A percentile compares a stretch with the other conserved stretches of the same genome.
Evolutionary conservation across 2,888 invertebrate species (phyloP).

Genomic region (Noctua janthina): DNA sequence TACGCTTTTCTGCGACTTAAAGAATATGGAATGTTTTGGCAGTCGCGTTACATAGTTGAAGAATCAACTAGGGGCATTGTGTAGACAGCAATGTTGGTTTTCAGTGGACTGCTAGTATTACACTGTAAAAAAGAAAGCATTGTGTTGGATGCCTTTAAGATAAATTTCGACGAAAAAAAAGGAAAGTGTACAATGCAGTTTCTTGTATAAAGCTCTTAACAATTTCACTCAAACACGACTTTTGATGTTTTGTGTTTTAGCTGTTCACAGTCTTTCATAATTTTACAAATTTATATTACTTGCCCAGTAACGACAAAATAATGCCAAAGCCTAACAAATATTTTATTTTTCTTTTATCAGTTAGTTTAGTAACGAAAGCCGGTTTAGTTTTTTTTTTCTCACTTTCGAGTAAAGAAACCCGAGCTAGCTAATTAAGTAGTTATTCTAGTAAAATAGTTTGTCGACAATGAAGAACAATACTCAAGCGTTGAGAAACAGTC

Average conservation of each 20-base stretch:
- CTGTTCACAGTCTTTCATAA: background rate
- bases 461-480: conserved; percentile 29
- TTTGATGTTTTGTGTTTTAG: background rate
- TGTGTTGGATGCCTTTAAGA: background rate
- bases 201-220: background rate
- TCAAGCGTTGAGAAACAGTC: conserved; percentile 35
- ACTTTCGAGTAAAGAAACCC: conserved; percentile 4
- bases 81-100: conserved; percentile 1
- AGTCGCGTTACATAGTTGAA: background rate
- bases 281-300: background rate
- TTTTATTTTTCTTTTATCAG: background rate
- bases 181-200: background rate
- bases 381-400: background rate
- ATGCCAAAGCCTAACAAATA: background rate
- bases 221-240: background rate
- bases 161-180: background rate
- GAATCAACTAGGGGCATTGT: conserved; percentile 23
- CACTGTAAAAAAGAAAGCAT: background rate
- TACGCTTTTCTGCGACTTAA: conserved; percentile 15
- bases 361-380: background rate
- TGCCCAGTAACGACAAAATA: background rate
- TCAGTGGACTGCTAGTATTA: background rate
- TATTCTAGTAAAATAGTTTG: conserved; percentile 36
- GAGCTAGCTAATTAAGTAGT: conserved; percentile 12
- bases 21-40: conserved; percentile 28